Conservation (phyloP, 2,797 vertebrate genomes). For the Myripristis murdjan region DNA sequence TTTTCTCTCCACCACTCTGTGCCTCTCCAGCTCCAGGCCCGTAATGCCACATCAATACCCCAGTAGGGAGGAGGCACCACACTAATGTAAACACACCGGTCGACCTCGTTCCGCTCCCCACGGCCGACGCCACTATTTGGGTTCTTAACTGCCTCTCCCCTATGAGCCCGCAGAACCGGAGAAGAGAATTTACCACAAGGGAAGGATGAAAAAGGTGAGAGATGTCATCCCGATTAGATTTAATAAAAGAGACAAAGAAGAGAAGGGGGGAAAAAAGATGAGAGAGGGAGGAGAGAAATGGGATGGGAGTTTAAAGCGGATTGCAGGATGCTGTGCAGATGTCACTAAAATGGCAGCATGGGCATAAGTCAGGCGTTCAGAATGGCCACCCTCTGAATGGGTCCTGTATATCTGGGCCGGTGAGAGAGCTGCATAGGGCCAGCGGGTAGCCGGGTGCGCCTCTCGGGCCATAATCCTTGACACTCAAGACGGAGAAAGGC, state of each 20-base stretch:
- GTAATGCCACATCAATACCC: slow-evolving; percentile 88
- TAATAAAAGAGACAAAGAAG: slow-evolving; percentile 66
- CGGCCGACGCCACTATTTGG: slow-evolving; percentile 63
- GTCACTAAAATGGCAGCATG: slow-evolving; percentile 79
- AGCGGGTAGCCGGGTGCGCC: slow-evolving; percentile 68
- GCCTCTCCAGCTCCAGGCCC: slow-evolving; percentile 57
- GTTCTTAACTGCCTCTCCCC: slow-evolving; percentile 24
- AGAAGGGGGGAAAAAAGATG: slow-evolving; percentile 14
- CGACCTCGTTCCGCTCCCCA: slow-evolving; percentile 77
- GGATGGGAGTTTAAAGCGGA: slow-evolving; percentile 72
- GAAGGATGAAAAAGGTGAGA: slow-evolving; percentile 82
- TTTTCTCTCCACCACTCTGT: slow-evolving; percentile 53
- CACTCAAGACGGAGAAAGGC: slow-evolving; percentile 57
- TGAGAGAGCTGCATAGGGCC: slow-evolving; percentile 50
- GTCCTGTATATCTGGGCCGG: slow-evolving; percentile 52
- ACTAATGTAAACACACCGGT: slow-evolving; percentile 88
- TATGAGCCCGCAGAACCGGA: slow-evolving; percentile 19
- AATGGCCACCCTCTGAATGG: slow-evolving; percentile 66
- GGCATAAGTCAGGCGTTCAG: slow-evolving; percentile 75
- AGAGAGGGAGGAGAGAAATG: slow-evolving; percentile 15
- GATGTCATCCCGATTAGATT: slow-evolving; percentile 80
- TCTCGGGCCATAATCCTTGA: slow-evolving; percentile 70
- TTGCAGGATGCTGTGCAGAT: slow-evolving; percentile 82
- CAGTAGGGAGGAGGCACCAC: slow-evolving; percentile 89
- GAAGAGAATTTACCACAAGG: slow-evolving; percentile 71